Base-by-base conservation (phyloP, 92 coral and sea anemone species). In the Umimayanthus chanpuru region DNA sequence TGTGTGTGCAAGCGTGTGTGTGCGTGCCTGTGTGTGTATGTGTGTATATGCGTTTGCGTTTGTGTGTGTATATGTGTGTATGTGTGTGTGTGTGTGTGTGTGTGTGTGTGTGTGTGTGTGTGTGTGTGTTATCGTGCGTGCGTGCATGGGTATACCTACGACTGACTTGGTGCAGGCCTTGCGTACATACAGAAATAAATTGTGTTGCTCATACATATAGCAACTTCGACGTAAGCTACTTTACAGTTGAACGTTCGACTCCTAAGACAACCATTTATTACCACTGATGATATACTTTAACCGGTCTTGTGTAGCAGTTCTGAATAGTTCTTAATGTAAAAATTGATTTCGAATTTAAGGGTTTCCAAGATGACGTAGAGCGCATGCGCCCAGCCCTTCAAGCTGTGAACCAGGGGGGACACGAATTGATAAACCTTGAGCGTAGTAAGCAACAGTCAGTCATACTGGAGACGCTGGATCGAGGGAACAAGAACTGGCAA, bases 341-440 rank as follows among this genome's bases (percentile, higher is more conserved):
- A 32, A 32, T 32, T 32, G 36, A 32, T 32, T 32, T 32, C 36
- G 36, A 32, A 32, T 32, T 32, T 32, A 32, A 32, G 99, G 92
- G 92, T 85, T 92, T 95, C 86, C 94, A 94, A 81, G 91, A 94
- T 40, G 99, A 97, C 77, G 97, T 95, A 0, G 99, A 97, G 85
- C 92, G 90, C 89, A 96, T 90, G 93, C 97, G 98, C 9, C 94
- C 95, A 25, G 94, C 95, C 66, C 95, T 97, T 28, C 99, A 97
- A 64, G 92, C 98, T 25, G 98, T 97, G 81, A 97, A 97, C 82
- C 98, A 97, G 86, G 96, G 99, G 56, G 99, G 98, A 6, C 99
- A 97, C 36, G 99, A 97, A 82, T 93, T 97, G 39, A 89, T 95
- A 2, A 92, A 94, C 86, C 81, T 95, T 89, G 99, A 97, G 70